Evolutionary conservation across 2,797 vertebrate species (phyloP).

Genomic region (Sebastes trivittatus): DNA sequence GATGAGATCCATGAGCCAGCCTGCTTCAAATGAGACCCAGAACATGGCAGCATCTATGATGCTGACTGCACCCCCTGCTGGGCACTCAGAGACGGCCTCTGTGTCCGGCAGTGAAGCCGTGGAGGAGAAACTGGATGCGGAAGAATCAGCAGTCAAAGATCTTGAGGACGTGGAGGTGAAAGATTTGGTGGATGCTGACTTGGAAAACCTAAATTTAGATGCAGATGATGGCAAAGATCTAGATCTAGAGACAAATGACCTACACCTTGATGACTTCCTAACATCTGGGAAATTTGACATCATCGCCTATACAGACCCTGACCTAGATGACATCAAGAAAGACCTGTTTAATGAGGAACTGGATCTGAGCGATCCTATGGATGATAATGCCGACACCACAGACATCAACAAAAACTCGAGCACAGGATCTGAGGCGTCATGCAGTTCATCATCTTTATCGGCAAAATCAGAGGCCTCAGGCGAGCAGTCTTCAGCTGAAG

Average conservation of each 20-base stretch:
- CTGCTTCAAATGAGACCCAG: slow-evolving; percentile 84
- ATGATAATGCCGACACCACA: slow-evolving; percentile 85
- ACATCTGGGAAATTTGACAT: slow-evolving; percentile 97
- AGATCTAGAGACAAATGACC: slow-evolving; percentile 96
- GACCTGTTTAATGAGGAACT: slow-evolving; percentile 96
- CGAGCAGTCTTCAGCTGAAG: slow-evolving; percentile 75
- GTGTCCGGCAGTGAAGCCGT: slow-evolving; percentile 75
- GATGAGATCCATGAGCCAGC: slow-evolving; percentile 89
- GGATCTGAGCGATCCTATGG: slow-evolving; percentile 93
- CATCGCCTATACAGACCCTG: slow-evolving; percentile 97
- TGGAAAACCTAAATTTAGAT: slow-evolving; percentile 97
- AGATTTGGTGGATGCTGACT: slow-evolving; percentile 96
- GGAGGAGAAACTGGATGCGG: slow-evolving; percentile 93
- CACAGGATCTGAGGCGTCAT: slow-evolving; percentile 66
- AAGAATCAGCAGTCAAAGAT: slow-evolving; percentile 96
- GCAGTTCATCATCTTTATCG: slow-evolving; percentile 63
- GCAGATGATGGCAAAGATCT: slow-evolving; percentile 96
- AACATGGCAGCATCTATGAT: slow-evolving; percentile 79
- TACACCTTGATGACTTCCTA: slow-evolving; percentile 96
- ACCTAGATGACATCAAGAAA: slow-evolving; percentile 95
- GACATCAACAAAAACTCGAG: slow-evolving; percentile 77
- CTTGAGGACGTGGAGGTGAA: slow-evolving; percentile 98
- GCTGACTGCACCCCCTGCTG: slow-evolving; percentile 73
- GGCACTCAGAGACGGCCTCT: slow-evolving; percentile 62
- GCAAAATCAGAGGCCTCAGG: slow-evolving; percentile 81